A percentile compares a stretch with the other conserved stretches of the same genome.
Conservation (phyloP, 2,888 invertebrate genomes). For the Tyria jacobaeae region DNA sequence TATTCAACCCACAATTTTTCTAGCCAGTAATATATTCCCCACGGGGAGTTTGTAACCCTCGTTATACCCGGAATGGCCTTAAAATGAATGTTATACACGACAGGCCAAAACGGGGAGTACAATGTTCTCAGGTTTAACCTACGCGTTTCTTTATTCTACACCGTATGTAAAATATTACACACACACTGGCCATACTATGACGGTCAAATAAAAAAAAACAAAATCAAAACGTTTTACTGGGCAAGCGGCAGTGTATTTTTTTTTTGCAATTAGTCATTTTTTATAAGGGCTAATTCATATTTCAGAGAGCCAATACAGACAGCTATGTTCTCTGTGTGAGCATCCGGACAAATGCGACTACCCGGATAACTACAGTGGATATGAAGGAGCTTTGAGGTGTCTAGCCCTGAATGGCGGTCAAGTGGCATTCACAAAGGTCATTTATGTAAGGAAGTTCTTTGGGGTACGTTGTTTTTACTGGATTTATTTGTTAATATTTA, state of each 20-base stretch:
- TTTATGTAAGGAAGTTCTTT: slow-evolving; percentile 92
- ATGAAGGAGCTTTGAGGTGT: slow-evolving; percentile 94
- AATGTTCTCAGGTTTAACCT: too few species aligned
- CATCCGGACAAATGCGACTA: slow-evolving; percentile 92
- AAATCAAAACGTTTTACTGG: too few species aligned
- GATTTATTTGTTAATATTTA: not conserved
- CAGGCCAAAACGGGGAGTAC: too few species aligned
- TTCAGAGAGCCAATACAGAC: slow-evolving; percentile 91
- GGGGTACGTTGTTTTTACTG: slow-evolving; percentile 84
- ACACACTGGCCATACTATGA: too few species aligned
- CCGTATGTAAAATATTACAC: too few species aligned
- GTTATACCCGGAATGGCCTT: too few species aligned
- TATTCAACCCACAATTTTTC: slow-evolving; percentile 30
- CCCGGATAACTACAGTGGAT: slow-evolving; percentile 94
- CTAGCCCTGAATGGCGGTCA: slow-evolving; percentile 93
- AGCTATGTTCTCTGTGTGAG: slow-evolving; percentile 92
- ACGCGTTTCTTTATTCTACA: too few species aligned
- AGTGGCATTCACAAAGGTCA: slow-evolving; percentile 94
- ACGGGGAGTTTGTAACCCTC: slow-evolving; percentile 22
- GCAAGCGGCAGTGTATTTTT: too few species aligned
- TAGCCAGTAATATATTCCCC: slow-evolving; percentile 30
- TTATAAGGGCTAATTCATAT: slow-evolving; percentile 27
- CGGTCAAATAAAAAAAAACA: too few species aligned
- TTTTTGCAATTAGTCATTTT: too few species aligned
- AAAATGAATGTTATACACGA: too few species aligned